Percentiles rank a stretch among this genome's conserved stretches.
phyloP scores from a whole-genome alignment of 2,797 vertebrate species.

The Leucoraja ocellata region DNA sequence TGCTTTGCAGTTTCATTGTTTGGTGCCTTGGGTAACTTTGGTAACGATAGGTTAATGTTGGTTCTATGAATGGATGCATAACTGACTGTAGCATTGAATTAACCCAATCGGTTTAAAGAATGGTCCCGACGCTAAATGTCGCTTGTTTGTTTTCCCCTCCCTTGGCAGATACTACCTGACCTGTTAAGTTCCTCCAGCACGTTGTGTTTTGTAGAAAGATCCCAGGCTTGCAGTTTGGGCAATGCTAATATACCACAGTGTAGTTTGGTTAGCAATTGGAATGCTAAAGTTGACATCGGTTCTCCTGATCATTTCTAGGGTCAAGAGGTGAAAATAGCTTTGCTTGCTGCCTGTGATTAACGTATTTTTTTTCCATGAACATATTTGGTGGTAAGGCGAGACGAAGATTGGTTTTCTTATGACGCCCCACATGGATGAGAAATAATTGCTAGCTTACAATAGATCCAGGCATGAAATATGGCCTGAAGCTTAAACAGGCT shows the following conservation, averaged over 20 bases:
- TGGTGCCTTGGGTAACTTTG: neutral
- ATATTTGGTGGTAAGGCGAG: neutral
- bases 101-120: neutral
- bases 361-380: neutral
- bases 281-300: neutral
- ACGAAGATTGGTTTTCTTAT: neutral
- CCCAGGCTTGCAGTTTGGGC: neutral
- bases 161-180: too few species aligned
- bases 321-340: neutral
- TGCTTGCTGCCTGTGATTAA: neutral
- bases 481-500: neutral
- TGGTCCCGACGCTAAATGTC: too few species aligned
- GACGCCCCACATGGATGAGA: neutral
- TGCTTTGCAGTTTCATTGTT: neutral
- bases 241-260: neutral
- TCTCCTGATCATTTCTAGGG: neutral
- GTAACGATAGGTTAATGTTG: neutral
- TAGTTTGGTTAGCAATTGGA: neutral
- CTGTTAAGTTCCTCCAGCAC: too few species aligned
- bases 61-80: neutral
- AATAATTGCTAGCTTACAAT: slow-evolving; percentile 6
- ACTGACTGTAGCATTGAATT: neutral
- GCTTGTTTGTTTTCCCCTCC: too few species aligned
- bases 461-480: neutral
- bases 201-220: neutral